Base-by-base conservation (phyloP, 2,797 vertebrate species). In the Sebastes matsubarae region DNA sequence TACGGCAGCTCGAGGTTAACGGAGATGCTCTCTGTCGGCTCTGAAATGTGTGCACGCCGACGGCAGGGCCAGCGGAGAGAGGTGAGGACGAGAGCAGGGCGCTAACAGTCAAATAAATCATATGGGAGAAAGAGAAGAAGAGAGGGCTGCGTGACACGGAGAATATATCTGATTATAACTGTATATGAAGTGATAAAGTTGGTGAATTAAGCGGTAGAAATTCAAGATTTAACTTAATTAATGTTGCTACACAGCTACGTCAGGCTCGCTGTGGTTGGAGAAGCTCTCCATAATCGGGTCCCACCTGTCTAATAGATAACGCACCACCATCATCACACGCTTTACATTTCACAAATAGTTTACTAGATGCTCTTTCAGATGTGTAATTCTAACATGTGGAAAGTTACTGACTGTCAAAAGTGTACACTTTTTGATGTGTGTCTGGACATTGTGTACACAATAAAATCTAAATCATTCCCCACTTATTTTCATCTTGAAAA, bases 21-120 rank as follows among this genome's bases (percentile, higher is more conserved):
- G 57, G 71, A 85, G 82, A 67, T 6, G 27, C 77, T 87, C 70
- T 38, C 75, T 13, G 85, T 72, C 79, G 11, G 16, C 66, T 66
- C 58, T 70, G 27, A 12, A 59, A 68, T 25, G 25, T 10, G 50
- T n/a, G 38, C 55, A 58, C 27, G 4, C 55, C 10, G 25, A 60
- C 24, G 14, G 24, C 29, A 6, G 66, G 79, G 71, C 63, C 63
- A 12, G 14, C 0, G 5, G 59, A 59, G 42, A 32, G 68, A 71
- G 69, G 59, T 36, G 32, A 16, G 68, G 63, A 72, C 1, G n/a
- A 72, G 77, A 54, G 27, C 2, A 9, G 34, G 60, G 34, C 55
- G 55, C 57, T 32, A 50, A 18, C 32, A 30, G 68, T 74, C 52
- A 52, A 70, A 65, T 68, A 67, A 77, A 59, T 77, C 66, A 55